Conservation (phyloP, 2,797 vertebrate species). For the Clarias laeviceps region DNA sequence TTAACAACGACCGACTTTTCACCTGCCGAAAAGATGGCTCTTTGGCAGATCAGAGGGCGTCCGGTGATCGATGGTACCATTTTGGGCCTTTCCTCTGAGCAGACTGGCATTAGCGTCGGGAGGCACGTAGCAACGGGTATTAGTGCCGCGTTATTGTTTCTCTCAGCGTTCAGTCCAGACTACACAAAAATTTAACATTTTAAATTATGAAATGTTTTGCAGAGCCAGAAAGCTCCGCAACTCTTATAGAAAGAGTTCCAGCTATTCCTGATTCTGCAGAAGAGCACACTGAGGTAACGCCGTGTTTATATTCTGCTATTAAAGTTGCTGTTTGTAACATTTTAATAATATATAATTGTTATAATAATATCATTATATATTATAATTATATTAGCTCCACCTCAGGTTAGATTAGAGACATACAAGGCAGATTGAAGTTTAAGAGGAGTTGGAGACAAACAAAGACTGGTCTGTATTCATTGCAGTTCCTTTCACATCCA, state of each 20-base stretch:
- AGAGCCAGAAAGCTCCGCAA: constrained; percentile 25
- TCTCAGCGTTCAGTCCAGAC: background rate
- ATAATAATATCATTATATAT: background rate
- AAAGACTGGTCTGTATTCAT: background rate
- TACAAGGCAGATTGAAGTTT: background rate
- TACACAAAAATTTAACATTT: background rate
- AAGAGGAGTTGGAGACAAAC: background rate
- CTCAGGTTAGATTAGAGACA: background rate
- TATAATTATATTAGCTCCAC: background rate
- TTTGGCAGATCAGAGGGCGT: constrained; percentile 43
- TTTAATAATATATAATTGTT: too few species aligned
- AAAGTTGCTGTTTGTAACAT: background rate
- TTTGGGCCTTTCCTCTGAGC: constrained; percentile 15
- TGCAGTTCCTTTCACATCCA: background rate
- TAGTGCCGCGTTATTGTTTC: background rate
- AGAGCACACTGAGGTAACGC: constrained; percentile 25
- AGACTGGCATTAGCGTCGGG: background rate
- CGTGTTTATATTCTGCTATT: background rate
- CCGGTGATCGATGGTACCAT: constrained; percentile 21
- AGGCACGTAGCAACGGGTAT: constrained; percentile 29
- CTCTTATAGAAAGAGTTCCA: background rate
- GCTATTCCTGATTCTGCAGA: constrained; percentile 3
- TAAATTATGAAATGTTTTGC: background rate
- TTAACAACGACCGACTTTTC: background rate
- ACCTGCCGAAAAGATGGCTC: constrained; percentile 13